Base-by-base conservation (phyloP, 2,888 invertebrate species). In the Crioceris asparagi region DNA sequence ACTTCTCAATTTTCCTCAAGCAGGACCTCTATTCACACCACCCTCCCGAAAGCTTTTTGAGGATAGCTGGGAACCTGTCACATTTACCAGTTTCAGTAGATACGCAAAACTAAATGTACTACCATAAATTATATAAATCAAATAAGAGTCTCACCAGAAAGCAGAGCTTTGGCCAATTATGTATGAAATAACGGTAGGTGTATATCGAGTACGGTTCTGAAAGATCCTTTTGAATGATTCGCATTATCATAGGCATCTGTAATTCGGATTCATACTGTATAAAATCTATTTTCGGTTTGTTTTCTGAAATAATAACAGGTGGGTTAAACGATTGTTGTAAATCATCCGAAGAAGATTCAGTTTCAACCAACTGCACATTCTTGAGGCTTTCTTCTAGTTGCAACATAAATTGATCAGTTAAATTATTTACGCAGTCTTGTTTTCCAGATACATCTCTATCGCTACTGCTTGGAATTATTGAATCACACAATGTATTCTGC, bases 181-280 rank as follows among this genome's bases (percentile, higher is more conserved):
- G 94, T 65, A 98, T 96, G 72, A 98, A 98, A 74, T 97, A 99
- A 70, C 98, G 82, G 73, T 98, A 98, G 18, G 98, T 99, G 68
- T 98, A 99, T 71, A 98, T 97, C 49, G 97, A 97, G 71, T 98
- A 98, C 25, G 98, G 98, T 75, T 98, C 98, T 42, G 96, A 96
- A 53, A 98, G 76, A 74, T 98, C 98, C 66, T 93, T 94, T 63
- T 96, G 94, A 64, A 98, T 97, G 59, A 98, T 80, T 70, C 85
- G 82, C 93, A 98, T 97, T 53, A 98, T 97, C 68, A 92, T 88
- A 56, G 92, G 90, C 92, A 98, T 94, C 71, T 97, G 96, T 51
- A 85, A 68, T 71, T 98, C 97, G 56, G 91, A 92, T 69, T 90
- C 82, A 64, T 96, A 97, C 53, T 78, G 79, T 53, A 79, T 75